Percentiles rank a stretch among this genome's conserved stretches.
phyloP scores from a whole-genome alignment of 30 jellyfish, hydroid and myxozoan species.

The Aurelia aurita region DNA sequence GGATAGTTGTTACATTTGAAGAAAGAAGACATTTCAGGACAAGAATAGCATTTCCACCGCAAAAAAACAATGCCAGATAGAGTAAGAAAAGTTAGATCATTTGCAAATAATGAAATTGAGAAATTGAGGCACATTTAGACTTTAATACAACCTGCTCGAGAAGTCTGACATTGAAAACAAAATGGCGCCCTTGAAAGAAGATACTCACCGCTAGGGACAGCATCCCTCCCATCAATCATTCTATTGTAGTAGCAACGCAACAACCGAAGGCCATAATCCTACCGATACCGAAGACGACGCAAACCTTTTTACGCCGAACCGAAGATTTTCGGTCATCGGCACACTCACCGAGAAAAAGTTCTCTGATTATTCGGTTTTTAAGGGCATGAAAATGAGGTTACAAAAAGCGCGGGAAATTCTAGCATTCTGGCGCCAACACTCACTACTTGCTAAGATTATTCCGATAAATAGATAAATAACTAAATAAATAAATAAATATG shows the following conservation, averaged over 20 bases:
- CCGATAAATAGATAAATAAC: no score
- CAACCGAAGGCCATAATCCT: not conserved
- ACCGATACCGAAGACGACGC: not conserved
- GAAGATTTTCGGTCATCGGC: not conserved
- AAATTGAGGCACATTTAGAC: no score
- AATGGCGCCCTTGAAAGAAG: no score
- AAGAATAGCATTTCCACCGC: no score
- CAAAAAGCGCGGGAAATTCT: not conserved
- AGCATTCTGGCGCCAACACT: not conserved
- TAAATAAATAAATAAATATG: no score
- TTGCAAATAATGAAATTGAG: no score
- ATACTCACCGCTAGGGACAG: constrained; percentile 21
- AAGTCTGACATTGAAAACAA: no score
- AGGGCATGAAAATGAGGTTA: not conserved
- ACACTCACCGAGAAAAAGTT: not conserved
- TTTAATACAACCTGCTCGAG: no score
- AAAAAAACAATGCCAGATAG: no score
- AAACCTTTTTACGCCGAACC: not conserved
- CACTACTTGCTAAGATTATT: constrained; percentile 1
- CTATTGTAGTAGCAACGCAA: not conserved
- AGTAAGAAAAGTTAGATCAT: no score
- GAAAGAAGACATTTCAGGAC: no score
- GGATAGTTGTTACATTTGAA: no score
- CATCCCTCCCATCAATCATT: constrained; percentile 18
- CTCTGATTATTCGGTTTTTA: not conserved